Percentiles rank a stretch among this genome's conserved stretches.
These are phyloP conservation scores for Psittacula echo DNA, from an alignment of 2,797 vertebrate genomes.

Conservation along the genomic window DNA sequence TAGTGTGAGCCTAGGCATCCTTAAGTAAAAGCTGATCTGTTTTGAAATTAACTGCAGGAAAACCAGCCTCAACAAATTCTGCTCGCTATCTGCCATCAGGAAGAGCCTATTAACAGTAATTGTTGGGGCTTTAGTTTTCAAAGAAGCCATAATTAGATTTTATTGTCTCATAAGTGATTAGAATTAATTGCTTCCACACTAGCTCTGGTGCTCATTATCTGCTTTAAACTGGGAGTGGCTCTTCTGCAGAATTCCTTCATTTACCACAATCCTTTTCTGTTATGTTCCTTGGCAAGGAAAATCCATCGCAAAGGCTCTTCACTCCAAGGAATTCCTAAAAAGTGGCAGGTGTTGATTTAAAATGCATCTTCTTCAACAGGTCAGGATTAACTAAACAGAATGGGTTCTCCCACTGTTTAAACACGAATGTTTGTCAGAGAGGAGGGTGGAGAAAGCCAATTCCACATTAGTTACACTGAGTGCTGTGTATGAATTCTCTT, in stretches of 20 bases:
- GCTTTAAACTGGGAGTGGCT: slow-evolving; percentile 67
- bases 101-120: slow-evolving; percentile 77
- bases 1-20: neutral
- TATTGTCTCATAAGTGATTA: slow-evolving; percentile 79
- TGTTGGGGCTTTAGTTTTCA: slow-evolving; percentile 68
- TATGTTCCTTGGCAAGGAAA: slow-evolving; percentile 57
- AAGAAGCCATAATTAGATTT: slow-evolving; percentile 78
- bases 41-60: slow-evolving; percentile 34
- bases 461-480: neutral
- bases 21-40: slow-evolving; percentile 45
- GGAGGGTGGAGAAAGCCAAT: slow-evolving; percentile 35
- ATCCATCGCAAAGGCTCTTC: slow-evolving; percentile 43
- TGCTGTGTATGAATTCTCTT: neutral
- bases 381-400: slow-evolving; percentile 57
- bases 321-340: slow-evolving; percentile 57
- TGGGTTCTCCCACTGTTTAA: slow-evolving; percentile 49
- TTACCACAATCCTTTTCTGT: slow-evolving; percentile 61
- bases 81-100: slow-evolving; percentile 47
- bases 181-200: slow-evolving; percentile 76
- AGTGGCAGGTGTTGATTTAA: slow-evolving; percentile 66
- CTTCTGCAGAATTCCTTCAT: slow-evolving; percentile 66
- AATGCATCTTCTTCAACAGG: slow-evolving; percentile 57
- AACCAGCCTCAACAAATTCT: slow-evolving; percentile 70
- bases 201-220: slow-evolving; percentile 65
- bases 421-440: slow-evolving; percentile 24